These are phyloP conservation scores for Microctonus hyperodae DNA, from an alignment of 2,888 invertebrate genomes.

Conservation along the genomic window DNA sequence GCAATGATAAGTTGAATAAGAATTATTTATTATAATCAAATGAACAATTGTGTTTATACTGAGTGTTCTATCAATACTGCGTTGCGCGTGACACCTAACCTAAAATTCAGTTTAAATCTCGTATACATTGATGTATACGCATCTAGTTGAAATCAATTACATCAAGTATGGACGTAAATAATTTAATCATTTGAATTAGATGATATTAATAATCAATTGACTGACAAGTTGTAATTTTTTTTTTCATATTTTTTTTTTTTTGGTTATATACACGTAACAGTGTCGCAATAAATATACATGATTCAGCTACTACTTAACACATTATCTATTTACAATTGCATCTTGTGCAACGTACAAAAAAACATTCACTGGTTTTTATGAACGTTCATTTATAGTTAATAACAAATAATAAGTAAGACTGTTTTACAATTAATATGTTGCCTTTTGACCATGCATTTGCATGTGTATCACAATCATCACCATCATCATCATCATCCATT, in stretches of 20 bases:
- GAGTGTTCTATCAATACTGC: slow-evolving; percentile 13
- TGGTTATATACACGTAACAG: background rate
- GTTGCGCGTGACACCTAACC: slow-evolving; percentile 52
- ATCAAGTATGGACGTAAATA: background rate
- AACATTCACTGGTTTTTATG: no score
- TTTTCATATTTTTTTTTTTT: background rate
- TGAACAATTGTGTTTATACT: slow-evolving; percentile 21
- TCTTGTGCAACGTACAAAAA: background rate
- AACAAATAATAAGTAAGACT: slow-evolving; percentile 19
- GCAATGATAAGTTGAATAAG: background rate
- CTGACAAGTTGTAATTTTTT: background rate
- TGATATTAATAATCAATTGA: background rate
- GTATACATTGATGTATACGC: background rate
- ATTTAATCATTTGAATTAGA: background rate
- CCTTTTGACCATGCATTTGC: slow-evolving; percentile 25
- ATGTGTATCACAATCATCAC: slow-evolving; percentile 19
- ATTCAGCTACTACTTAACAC: background rate
- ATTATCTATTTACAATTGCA: background rate
- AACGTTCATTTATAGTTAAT: background rate
- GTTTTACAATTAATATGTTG: slow-evolving; percentile 16
- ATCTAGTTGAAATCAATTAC: background rate
- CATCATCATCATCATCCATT: background rate
- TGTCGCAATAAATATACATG: slow-evolving; percentile 5
- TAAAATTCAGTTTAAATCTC: slow-evolving; percentile 32
- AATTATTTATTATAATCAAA: background rate